These are phyloP conservation scores for Drosophila algonquin DNA, from an alignment of 2,888 invertebrate species.

Conservation along the genomic window DNA sequence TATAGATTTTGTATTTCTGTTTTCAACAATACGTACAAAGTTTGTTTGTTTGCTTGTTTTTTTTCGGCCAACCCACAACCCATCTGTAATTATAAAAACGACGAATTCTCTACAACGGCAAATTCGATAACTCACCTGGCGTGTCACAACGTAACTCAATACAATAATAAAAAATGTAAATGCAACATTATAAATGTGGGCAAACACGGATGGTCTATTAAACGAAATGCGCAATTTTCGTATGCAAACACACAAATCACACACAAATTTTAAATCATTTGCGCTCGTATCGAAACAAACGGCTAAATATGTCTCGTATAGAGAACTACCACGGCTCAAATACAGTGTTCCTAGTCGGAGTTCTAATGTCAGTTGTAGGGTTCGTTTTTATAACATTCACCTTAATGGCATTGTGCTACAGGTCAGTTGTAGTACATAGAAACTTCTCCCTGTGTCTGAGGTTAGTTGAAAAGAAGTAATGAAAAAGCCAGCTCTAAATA, in stretches of 20 bases:
- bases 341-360: slow-evolving; percentile 98
- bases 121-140: slow-evolving; percentile 46
- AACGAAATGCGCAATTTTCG: background rate
- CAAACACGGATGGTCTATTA: background rate
- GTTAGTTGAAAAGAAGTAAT: slow-evolving; percentile 96
- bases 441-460: slow-evolving; percentile 99
- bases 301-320: slow-evolving; percentile 85
- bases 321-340: slow-evolving; percentile 98
- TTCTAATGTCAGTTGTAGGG: slow-evolving; percentile 99
- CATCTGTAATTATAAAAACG: slow-evolving; percentile 67
- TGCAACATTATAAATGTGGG: slow-evolving; percentile 9
- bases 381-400: slow-evolving; percentile 99
- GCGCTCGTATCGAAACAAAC: slow-evolving; percentile 55
- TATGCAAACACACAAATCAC: slow-evolving; percentile 11
- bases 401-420: slow-evolving; percentile 99
- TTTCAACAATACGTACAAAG: slow-evolving; percentile 60
- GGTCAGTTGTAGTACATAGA: slow-evolving; percentile 99
- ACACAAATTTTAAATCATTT: slow-evolving; percentile 24
- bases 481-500: slow-evolving; percentile 82
- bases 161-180: slow-evolving; percentile 20
- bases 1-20: slow-evolving; percentile 18
- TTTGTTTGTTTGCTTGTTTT: slow-evolving; percentile 71
- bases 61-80: slow-evolving; percentile 66
- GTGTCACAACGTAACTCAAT: slow-evolving; percentile 57
- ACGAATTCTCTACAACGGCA: slow-evolving; percentile 55